Conservation (phyloP, 37 sponge, comb jelly and placozoan genomes). For the Mnemiopsis leidyi region DNA sequence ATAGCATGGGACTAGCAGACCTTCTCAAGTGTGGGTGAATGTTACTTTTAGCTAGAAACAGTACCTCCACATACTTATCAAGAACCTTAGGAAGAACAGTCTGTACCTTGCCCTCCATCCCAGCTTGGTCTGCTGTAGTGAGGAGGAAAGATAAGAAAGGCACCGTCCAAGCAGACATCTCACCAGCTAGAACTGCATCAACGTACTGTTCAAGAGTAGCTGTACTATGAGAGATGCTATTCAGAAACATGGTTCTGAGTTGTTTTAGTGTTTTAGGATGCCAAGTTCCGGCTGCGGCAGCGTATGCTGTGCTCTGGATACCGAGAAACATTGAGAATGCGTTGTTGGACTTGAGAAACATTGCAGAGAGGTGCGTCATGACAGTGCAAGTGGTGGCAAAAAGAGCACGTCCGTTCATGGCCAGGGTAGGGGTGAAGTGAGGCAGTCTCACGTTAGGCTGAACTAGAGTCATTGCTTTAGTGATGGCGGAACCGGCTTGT, state of each 20-base stretch:
- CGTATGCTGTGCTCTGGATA: neutral
- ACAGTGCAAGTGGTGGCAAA: conserved; percentile 16
- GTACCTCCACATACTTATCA: conserved; percentile 53
- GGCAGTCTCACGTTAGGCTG: neutral
- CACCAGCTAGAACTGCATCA: neutral
- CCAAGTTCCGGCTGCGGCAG: neutral
- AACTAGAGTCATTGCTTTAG: conserved; percentile 37
- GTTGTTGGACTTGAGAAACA: conserved; percentile 45
- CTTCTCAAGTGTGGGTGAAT: neutral
- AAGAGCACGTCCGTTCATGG: conserved; percentile 10
- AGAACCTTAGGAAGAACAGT: neutral
- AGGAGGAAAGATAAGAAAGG: conserved; percentile 49
- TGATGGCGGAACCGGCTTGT: neutral
- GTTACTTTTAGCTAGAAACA: conserved; percentile 21
- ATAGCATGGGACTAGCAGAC: neutral
- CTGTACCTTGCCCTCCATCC: neutral
- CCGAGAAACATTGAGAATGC: conserved; percentile 13
- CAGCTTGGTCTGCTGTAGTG: neutral
- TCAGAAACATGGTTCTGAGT: neutral
- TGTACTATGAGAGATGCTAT: neutral
- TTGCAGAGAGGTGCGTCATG: conserved; percentile 1
- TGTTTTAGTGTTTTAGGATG: neutral
- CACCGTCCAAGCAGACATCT: neutral
- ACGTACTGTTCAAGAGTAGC: neutral
- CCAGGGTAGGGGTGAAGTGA: neutral